Conservation (phyloP, 1,140 invertebrate genomes). For the Zaprionus africanus region DNA sequence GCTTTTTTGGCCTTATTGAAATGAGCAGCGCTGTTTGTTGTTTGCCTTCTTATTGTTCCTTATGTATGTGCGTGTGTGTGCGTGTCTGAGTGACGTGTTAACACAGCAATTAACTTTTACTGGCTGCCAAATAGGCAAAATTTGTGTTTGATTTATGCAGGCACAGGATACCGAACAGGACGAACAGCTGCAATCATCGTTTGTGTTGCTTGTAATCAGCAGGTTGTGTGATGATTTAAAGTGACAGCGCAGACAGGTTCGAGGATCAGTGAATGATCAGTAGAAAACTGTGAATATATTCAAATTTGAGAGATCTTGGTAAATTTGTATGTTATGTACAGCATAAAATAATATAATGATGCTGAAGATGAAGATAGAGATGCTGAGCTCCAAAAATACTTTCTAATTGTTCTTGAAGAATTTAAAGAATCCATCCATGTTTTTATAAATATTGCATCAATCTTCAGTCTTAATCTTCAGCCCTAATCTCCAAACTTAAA, state of each 20-base stretch:
- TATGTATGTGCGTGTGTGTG: not conserved
- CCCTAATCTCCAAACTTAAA: no score
- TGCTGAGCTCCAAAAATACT: not conserved
- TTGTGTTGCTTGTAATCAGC: not conserved
- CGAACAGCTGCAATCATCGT: conserved; percentile 3
- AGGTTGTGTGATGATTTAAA: not conserved
- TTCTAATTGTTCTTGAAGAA: not conserved
- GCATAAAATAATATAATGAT: no score
- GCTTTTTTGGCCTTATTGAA: conserved; percentile 10
- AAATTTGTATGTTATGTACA: no score
- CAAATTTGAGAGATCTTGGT: no score
- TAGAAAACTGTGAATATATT: no score
- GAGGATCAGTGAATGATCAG: no score
- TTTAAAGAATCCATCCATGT: not conserved
- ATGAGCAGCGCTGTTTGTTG: conserved; percentile 9
- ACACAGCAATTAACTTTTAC: conserved; percentile 11
- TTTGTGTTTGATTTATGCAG: conserved; percentile 7
- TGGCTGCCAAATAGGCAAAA: conserved; percentile 11
- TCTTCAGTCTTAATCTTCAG: no score
- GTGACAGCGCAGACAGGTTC: not conserved
- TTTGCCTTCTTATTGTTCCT: not conserved
- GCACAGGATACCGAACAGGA: not conserved
- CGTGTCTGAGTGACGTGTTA: conserved; percentile 2
- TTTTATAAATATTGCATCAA: no score
- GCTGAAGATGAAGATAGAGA: no score